A percentile compares a stretch with the other conserved stretches of the same genome.
Conservation (phyloP, 2,888 invertebrate species). For the Rhodophaea formosa region DNA sequence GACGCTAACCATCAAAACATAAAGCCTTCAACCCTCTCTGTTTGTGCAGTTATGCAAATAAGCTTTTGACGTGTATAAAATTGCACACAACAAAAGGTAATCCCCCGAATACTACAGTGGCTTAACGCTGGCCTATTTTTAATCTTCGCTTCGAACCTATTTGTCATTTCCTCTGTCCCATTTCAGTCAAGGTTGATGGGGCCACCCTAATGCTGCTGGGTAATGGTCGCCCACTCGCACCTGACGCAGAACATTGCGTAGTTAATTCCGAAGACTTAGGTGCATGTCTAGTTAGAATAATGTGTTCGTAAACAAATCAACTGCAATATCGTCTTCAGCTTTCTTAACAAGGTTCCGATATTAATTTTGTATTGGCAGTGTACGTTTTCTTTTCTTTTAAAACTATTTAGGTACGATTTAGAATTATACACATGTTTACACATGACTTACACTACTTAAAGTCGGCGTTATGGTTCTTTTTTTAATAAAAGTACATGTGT, state of each 20-base stretch:
- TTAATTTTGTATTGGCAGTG: no score
- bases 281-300: background rate
- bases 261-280: background rate
- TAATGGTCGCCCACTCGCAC: constrained; percentile 1
- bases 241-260: background rate
- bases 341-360: no score
- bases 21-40: background rate
- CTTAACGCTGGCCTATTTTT: background rate
- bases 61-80: background rate
- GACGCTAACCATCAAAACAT: no score
- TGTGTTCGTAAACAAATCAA: no score
- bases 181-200: constrained; percentile 13
- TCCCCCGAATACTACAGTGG: background rate
- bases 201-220: constrained; percentile 9
- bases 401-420: no score
- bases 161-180: constrained; percentile 16
- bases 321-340: no score
- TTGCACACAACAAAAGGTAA: background rate
- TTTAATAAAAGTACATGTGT: no score
- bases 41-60: background rate
- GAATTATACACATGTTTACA: no score
- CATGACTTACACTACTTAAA: no score
- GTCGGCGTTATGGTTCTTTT: no score
- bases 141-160: constrained; percentile 16
- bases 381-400: no score